Conservation (phyloP, 2,113 vertebrate genomes). For the Datnioides undecimradiatus region DNA sequence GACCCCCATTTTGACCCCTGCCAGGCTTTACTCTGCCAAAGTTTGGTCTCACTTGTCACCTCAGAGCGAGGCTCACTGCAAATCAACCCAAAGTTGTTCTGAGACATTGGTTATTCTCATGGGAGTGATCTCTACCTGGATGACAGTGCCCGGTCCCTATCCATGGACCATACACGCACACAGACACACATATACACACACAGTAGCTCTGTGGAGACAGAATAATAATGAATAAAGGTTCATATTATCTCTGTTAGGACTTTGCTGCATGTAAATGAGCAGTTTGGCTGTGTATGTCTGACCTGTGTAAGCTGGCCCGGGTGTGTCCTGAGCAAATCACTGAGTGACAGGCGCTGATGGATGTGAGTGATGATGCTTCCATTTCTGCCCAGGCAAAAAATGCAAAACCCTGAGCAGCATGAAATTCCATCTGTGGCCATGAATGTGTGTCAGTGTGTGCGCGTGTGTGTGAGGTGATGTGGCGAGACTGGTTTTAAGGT, state of each 20-base stretch:
- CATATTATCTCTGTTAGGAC: neutral
- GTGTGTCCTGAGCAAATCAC: conserved; percentile 5
- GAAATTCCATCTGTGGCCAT: conserved; percentile 40
- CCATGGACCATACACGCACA: no score
- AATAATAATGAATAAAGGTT: neutral
- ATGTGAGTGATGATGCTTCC: conserved; percentile 44
- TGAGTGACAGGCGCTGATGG: conserved; percentile 40
- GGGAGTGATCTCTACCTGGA: no score
- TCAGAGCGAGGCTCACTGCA: no score
- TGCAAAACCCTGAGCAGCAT: conserved; percentile 39
- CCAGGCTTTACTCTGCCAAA: no score
- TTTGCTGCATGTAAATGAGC: neutral
- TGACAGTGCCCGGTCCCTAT: no score
- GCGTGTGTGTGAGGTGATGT: neutral
- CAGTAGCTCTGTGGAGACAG: neutral
- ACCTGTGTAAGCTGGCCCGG: neutral
- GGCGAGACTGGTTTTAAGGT: neutral
- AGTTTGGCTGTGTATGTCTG: neutral
- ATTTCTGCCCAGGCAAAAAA: conserved; percentile 28
- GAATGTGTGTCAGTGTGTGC: conserved; percentile 12
- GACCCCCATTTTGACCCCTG: no score
- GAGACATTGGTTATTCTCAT: no score
- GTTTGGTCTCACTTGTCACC: no score
- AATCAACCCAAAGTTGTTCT: no score
- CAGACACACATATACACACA: no score